Percentiles rank a stretch among this genome's conserved stretches.
Evolutionary conservation across 2,113 vertebrate genomes (phyloP).

Genomic region (Tamias sibiricus): DNA sequence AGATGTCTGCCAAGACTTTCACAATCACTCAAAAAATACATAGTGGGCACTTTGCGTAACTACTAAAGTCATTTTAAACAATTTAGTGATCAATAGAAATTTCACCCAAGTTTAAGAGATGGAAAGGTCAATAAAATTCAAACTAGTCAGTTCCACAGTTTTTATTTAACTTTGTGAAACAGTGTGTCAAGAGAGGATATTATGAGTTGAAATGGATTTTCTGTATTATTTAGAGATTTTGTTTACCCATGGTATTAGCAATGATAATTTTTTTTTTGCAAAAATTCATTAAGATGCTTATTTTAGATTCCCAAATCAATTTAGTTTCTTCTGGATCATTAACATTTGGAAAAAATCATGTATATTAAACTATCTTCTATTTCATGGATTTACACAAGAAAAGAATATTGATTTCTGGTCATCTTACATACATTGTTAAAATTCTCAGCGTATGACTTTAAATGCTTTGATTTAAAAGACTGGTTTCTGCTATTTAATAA

Average conservation of each 20-base stretch:
- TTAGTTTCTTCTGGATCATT: background rate
- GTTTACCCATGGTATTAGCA: background rate
- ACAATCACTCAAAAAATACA: background rate
- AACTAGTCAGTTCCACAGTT: background rate
- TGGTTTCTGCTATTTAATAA: background rate
- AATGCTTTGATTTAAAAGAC: background rate
- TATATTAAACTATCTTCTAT: constrained; percentile 12
- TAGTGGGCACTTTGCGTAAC: background rate
- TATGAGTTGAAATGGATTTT: background rate
- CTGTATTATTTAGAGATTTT: background rate
- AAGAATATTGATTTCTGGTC: background rate
- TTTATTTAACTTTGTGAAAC: constrained; percentile 10
- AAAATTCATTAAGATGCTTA: background rate
- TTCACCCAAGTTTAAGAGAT: background rate
- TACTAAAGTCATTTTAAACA: background rate
- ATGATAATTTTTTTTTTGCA: background rate
- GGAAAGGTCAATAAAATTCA: constrained; percentile 10
- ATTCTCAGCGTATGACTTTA: background rate
- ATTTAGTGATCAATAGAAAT: background rate
- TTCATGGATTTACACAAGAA: background rate
- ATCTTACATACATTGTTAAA: constrained; percentile 19
- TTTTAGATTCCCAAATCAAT: background rate
- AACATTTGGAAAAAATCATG: background rate
- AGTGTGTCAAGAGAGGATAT: background rate
- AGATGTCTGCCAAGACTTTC: background rate